Evolutionary conservation across 2,888 invertebrate species (phyloP).

Genomic region (Leptinotarsa peninsularis): DNA sequence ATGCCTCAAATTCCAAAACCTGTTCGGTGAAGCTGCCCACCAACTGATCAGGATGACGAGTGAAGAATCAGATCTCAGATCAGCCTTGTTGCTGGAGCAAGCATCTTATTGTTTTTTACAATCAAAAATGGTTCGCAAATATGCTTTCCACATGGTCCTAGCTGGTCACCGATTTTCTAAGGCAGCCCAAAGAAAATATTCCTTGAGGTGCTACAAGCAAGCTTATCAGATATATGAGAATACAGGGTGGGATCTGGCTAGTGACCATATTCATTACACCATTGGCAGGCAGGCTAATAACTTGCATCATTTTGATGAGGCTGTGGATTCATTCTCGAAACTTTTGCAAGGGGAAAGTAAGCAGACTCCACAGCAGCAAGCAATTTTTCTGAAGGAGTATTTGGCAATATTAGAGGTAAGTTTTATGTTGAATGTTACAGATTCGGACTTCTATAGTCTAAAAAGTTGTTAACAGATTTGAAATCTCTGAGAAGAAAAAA

Average conservation of each 20-base stretch:
- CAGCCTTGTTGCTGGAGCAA: slow-evolving; percentile 93
- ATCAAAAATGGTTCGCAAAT: slow-evolving; percentile 86
- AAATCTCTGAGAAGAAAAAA: no score
- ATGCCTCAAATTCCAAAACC: slow-evolving; percentile 81
- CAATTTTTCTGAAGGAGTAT: slow-evolving; percentile 88
- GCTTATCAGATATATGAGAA: slow-evolving; percentile 81
- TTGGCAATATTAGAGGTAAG: slow-evolving; percentile 84
- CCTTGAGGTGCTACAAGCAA: slow-evolving; percentile 90
- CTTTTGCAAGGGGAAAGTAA: slow-evolving; percentile 78
- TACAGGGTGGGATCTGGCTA: slow-evolving; percentile 91
- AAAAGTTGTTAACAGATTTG: no score
- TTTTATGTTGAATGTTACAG: slow-evolving; percentile 27
- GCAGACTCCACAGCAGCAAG: slow-evolving; percentile 80
- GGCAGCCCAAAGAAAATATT: slow-evolving; percentile 91
- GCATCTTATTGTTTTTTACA: slow-evolving; percentile 91
- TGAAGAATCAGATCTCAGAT: slow-evolving; percentile 96
- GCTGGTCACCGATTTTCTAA: slow-evolving; percentile 96
- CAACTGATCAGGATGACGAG: slow-evolving; percentile 95
- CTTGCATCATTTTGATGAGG: slow-evolving; percentile 78
- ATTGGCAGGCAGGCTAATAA: slow-evolving; percentile 91
- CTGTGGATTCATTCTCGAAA: slow-evolving; percentile 82
- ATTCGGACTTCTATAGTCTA: no score
- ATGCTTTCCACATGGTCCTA: slow-evolving; percentile 95
- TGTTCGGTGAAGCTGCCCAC: slow-evolving; percentile 93
- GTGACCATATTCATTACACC: slow-evolving; percentile 96